Conservation (phyloP, 2,797 vertebrate genomes). For the Tokudaia tokunoshimensis region DNA sequence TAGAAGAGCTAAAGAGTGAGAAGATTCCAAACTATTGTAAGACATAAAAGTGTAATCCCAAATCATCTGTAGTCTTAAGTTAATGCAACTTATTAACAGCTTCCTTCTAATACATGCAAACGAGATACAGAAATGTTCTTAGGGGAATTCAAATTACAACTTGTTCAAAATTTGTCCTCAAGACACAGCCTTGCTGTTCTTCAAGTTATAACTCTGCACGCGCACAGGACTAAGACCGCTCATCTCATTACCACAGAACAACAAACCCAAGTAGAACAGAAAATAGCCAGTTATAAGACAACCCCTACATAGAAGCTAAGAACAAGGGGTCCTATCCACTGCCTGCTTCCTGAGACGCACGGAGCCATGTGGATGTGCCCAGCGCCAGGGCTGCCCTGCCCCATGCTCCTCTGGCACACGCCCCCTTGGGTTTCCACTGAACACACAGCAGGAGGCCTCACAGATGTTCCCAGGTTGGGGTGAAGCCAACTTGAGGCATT, state of each 20-base stretch:
- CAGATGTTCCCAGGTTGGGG: background rate
- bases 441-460: background rate
- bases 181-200: background rate
- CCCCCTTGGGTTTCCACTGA: no score
- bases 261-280: background rate
- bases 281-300: background rate
- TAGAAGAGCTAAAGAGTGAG: rapidly evolving
- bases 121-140: background rate
- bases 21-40: background rate
- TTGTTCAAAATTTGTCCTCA: background rate
- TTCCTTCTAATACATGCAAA: background rate
- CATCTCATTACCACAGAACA: background rate
- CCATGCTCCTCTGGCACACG: background rate
- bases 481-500: background rate
- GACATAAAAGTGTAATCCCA: background rate
- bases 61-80: background rate
- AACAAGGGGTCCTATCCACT: rapidly evolving
- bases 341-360: background rate
- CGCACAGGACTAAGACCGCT: background rate
- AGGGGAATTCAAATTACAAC: background rate
- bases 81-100: background rate
- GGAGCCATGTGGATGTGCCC: background rate
- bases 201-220: background rate
- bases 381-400: background rate
- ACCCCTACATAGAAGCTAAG: rapidly evolving